These are phyloP conservation scores for Glaucopsyche alexis DNA, from an alignment of 2,888 invertebrate species.

Conservation along the genomic window DNA sequence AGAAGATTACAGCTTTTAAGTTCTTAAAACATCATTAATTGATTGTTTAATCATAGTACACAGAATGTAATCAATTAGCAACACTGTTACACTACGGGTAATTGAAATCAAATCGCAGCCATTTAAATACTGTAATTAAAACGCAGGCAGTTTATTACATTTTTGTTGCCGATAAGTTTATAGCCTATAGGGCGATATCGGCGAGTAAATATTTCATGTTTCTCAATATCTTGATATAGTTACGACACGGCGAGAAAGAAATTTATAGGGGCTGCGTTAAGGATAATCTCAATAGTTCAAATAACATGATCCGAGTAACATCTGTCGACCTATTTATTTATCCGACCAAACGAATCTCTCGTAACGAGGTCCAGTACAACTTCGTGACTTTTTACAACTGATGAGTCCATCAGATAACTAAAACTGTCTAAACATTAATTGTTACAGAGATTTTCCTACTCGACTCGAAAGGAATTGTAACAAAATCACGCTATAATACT, in stretches of 20 bases:
- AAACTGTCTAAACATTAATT: slow-evolving; percentile 32
- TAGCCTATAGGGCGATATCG: neutral
- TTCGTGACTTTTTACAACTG: slow-evolving; percentile 32
- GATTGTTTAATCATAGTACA: neutral
- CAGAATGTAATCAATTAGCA: neutral
- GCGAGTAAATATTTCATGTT: slow-evolving; percentile 3
- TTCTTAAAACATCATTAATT: too few relatives aligned
- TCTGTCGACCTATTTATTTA: slow-evolving; percentile 32
- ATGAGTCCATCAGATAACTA: slow-evolving; percentile 31
- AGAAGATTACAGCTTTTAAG: too few relatives aligned
- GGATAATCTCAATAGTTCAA: slow-evolving; percentile 30
- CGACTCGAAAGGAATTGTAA: slow-evolving; percentile 23
- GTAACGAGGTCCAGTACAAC: slow-evolving; percentile 29
- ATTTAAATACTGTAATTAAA: slow-evolving; percentile 5
- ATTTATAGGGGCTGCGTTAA: slow-evolving; percentile 29
- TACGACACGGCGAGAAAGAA: slow-evolving; percentile 9
- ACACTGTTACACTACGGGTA: neutral
- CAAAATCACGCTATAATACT: slow-evolving; percentile 13
- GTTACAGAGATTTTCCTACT: slow-evolving; percentile 29
- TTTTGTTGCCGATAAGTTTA: neutral
- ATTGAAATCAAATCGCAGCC: neutral
- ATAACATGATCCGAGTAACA: slow-evolving; percentile 28
- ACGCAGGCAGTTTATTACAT: neutral
- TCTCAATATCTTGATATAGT: slow-evolving; percentile 29
- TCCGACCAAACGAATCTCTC: slow-evolving; percentile 30